These are phyloP conservation scores for Meloidogyne exigua DNA, from an alignment of 1,140 invertebrate genomes.

Conservation along the genomic window DNA sequence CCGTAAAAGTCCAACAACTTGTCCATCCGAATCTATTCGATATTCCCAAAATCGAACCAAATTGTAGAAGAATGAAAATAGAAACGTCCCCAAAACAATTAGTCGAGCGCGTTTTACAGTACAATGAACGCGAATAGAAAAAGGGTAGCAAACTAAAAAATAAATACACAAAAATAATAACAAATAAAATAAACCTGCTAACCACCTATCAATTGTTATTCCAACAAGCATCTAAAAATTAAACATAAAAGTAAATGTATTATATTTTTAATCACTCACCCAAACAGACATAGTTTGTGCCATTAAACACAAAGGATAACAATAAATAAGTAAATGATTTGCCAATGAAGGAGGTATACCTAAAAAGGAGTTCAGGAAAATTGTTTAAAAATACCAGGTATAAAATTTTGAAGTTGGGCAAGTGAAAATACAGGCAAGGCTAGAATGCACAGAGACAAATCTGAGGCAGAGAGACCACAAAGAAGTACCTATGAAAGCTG, in stretches of 20 bases:
- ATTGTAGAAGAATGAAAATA: conserved; percentile 60
- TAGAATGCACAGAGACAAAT: conserved; percentile 51
- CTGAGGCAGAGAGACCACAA: conserved; percentile 38
- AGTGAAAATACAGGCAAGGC: conserved; percentile 60
- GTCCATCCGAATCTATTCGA: conserved; percentile 26
- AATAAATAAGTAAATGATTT: conserved; percentile 49
- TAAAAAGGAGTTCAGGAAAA: conserved; percentile 22
- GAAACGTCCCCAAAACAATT: conserved; percentile 51
- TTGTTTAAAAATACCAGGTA: conserved; percentile 41
- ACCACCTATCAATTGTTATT: conserved; percentile 88
- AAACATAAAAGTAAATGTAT: not conserved
- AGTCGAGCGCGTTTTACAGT: conserved; percentile 55
- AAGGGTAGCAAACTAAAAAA: conserved; percentile 63
- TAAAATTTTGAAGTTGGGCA: conserved; percentile 49
- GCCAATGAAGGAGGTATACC: conserved; percentile 41
- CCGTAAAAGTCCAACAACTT: conserved; percentile 37
- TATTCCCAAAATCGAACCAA: conserved; percentile 63
- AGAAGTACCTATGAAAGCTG: conserved; percentile 28
- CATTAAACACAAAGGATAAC: conserved; percentile 59
- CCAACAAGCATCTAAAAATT: conserved; percentile 72
- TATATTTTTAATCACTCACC: not conserved
- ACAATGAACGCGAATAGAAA: conserved; percentile 55
- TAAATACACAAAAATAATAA: too few species aligned
- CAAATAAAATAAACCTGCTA: too few species aligned
- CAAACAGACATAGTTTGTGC: conserved; percentile 51